Base-by-base conservation (phyloP, 2,797 vertebrate genomes). In the Diplodus puntazzo region DNA sequence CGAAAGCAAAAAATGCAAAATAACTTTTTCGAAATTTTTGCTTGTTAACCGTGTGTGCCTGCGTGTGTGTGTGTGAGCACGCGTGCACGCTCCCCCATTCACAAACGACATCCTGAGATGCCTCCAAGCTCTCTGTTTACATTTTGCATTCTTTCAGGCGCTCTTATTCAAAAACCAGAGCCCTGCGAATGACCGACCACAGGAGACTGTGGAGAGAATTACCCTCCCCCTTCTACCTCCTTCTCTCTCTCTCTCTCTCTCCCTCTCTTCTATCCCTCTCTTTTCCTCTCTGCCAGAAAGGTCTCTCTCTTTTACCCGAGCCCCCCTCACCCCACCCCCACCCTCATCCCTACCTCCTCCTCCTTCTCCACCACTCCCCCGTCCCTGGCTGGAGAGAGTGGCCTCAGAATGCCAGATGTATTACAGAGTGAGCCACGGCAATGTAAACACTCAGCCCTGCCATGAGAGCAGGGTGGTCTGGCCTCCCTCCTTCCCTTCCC, bases 391-490 rank as follows among this genome's bases (percentile, higher is more conserved):
- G 93, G 96, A 91, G 90, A 93, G 91, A 92, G 91, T 96, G 96
- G 96, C 97, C 97, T 96, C 96, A 97, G 98, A 98, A 98, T 98
- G 97, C 97, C 97, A 99, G 97, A 99, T 98, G 97, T 98, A 98
- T 98, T 98, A 98, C 97, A 98, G 96, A 98, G 97, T 97, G 95
- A 96, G 97, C 96, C 95, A 96, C 95, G 96, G 97, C 97, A 98
- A 97, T 98, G 98, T 99, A 99, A 99, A 98, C 97, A 98, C 92
- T 94, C 94, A 94, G 96, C 94, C 94, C 95, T 98, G 97, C 98
- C 97, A 98, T 94, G 94, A 97, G 93, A 97, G 95, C 97, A 96
- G 97, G 98, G 97, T 98, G 98, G 97, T 97, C 97, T 95, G 92
- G 94, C 95, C 94, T 91, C 91, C 92, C 91, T 92, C 92, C 89